Base-by-base conservation (phyloP, 2,888 invertebrate genomes). In the Ceraclea dissimilis region DNA sequence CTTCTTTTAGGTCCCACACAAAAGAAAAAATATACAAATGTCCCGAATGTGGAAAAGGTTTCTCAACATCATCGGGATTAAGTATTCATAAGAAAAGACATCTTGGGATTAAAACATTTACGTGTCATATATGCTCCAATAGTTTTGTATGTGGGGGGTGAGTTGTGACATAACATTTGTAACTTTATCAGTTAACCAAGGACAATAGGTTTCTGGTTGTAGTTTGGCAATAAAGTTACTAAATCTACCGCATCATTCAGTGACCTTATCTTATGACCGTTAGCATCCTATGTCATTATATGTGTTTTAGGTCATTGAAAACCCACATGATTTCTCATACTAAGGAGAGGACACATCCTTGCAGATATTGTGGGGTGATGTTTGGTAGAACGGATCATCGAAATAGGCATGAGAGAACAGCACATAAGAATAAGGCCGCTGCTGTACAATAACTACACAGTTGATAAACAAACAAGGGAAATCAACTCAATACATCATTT, bases 331-430 rank as follows among this genome's bases (percentile, higher is more conserved):
- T 71, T 20, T 70, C 69, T 16, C 76, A 77, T 63, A 73, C 71
- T 1, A 74, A 73, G 53, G 71, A 71, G 57, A 75, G 74, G 62
- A 67, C 67, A 1, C 67, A 72, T 63, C 65, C 71, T 17, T 77
- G 76, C 62, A 68, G 69, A 60, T 76, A 72, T 67, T 77, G 76
- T 65, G 73, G 69, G 20, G 63, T 70, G 18, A 66, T 65, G 60
- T 76, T 75, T 68, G 70, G 69, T 18, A 70, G 76, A 47, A 73
- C 74, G 31, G 76, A 76, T 65, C 76, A 76, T 60, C 69, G 73
- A 55, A 70, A 69, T 62, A 66, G 75, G 1, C 76, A 76, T 65
- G 71, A 76, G 65, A 68, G 62, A 62, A 75, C 73, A 0, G 73
- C 74, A 1, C 76, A 76, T 63, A 67, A 71, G 39, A 16, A 19